A percentile compares a stretch with the other conserved stretches of the same genome.
Conservation (phyloP, 2,888 invertebrate genomes). For the Baccha elongata region DNA sequence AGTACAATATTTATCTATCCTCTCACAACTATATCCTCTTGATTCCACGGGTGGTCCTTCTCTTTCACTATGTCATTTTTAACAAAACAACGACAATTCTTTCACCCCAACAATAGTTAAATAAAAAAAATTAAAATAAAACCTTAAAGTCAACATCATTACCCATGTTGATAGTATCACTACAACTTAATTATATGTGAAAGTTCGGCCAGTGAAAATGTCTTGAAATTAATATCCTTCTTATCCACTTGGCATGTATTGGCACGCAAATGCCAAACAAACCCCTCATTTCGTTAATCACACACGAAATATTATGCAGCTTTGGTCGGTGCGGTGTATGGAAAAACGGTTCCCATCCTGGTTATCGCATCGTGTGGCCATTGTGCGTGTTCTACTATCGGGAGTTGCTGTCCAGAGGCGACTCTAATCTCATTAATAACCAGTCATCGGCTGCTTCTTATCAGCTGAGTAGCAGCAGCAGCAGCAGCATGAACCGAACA, state of each 20-base stretch:
- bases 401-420: slow-evolving; percentile 72
- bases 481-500: slow-evolving; percentile 48
- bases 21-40: too few species aligned
- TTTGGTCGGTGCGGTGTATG: slow-evolving; percentile 27
- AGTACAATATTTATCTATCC: too few species aligned
- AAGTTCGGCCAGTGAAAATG: slow-evolving; percentile 67
- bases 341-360: slow-evolving; percentile 67
- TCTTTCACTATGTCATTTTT: slow-evolving; percentile 33
- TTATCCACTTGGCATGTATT: slow-evolving; percentile 62
- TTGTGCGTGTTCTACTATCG: slow-evolving; percentile 73
- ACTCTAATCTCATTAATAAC: slow-evolving; percentile 74
- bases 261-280: slow-evolving; percentile 72
- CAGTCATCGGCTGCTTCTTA: slow-evolving; percentile 73
- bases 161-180: slow-evolving; percentile 67
- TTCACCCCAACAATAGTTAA: not conserved
- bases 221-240: slow-evolving; percentile 70
- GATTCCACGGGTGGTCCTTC: slow-evolving; percentile 51
- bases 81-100: slow-evolving; percentile 51
- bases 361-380: slow-evolving; percentile 71
- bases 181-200: slow-evolving; percentile 74
- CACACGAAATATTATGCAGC: slow-evolving; percentile 46
- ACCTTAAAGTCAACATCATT: slow-evolving; percentile 63
- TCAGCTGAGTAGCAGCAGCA: slow-evolving; percentile 66
- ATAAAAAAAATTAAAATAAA: slow-evolving; percentile 9
- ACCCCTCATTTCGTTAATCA: slow-evolving; percentile 44